These are phyloP conservation scores for Panorpa germanica DNA, from an alignment of 2,888 invertebrate species.

Conservation along the genomic window DNA sequence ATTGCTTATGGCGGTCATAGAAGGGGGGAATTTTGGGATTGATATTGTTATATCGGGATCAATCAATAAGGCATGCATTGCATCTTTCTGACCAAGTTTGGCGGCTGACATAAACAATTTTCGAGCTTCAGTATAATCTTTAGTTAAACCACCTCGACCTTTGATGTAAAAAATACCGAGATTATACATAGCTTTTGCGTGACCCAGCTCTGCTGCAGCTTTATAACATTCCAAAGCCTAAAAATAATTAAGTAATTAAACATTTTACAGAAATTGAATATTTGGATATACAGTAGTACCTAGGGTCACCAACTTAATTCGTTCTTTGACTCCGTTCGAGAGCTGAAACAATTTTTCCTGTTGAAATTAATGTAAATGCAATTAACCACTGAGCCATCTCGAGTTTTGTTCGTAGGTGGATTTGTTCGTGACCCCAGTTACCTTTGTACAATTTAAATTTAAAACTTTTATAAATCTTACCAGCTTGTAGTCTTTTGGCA, in stretches of 20 bases:
- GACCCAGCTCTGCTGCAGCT: constrained; percentile 39
- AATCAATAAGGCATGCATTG: constrained; percentile 34
- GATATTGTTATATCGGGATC: no score
- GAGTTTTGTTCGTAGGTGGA: no score
- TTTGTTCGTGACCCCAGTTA: no score
- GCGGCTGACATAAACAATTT: constrained; percentile 34
- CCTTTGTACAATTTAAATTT: no score
- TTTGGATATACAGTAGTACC: neutral
- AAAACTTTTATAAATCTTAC: no score
- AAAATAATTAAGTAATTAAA: constrained; percentile 12
- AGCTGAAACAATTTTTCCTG: no score
- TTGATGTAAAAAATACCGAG: constrained; percentile 47
- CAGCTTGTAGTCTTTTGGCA: constrained; percentile 32
- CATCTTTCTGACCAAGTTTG: constrained; percentile 33
- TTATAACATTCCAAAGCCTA: constrained; percentile 48
- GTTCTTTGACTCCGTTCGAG: no score
- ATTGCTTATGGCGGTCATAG: no score
- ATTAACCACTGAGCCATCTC: no score
- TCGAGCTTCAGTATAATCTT: constrained; percentile 29
- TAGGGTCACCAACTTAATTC: no score
- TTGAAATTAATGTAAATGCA: no score
- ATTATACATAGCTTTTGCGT: constrained; percentile 47
- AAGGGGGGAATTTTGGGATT: no score
- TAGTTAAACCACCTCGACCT: constrained; percentile 36
- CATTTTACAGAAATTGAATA: constrained; percentile 8